Base-by-base conservation (phyloP, 92 coral and sea anemone species). In the Zoanthus sansibaricus region DNA sequence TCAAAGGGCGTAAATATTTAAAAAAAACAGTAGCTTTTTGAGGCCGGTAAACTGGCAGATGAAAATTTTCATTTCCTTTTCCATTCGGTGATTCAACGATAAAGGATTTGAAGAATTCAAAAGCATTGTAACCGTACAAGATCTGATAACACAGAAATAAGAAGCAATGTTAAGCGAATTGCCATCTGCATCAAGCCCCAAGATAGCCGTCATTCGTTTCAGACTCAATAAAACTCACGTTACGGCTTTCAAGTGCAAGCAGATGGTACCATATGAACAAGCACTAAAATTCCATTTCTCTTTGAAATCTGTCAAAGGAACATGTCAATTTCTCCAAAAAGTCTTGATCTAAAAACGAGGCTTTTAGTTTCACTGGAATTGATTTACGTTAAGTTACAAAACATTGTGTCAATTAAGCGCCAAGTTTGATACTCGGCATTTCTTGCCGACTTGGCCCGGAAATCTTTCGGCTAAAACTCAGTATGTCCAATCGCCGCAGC, bases 111-210 rank as follows among this genome's bases (percentile, higher is more conserved):
- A 16, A 66, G 70, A 64, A 80, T 80, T 80, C 66, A 15, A 66
- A 80, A 25, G 73, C 62, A 31, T 80, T 47, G 62, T 62, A 67
- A 69, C 45, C 31, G 82, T 44, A 67, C 66, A 80, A 45, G 48
- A 80, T 66, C 85, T 64, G 85, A 80, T 80, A 80, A 67, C 44
- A 67, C 5, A 64, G 75, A 45, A 80, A 66, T 25, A 46, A 45
- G 56, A 80, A 61, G 66, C 85, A 62, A 75, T 56, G 66, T 74
- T 80, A 45, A 80, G 47, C 66, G 75, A 80, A 80, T 46, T 30
- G 20, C 85, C 85, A 80, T 80, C 74, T 80, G 85, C 73, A 56
- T 44, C 12, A 25, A 44, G 9, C n/a, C 31, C 66, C 32, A 11
- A 17, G 75, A 80, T 56, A 80, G 85, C 42, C 66, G 74, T 67